Conservation (phyloP, 2,888 invertebrate species). For the Leptothorax acervorum region DNA sequence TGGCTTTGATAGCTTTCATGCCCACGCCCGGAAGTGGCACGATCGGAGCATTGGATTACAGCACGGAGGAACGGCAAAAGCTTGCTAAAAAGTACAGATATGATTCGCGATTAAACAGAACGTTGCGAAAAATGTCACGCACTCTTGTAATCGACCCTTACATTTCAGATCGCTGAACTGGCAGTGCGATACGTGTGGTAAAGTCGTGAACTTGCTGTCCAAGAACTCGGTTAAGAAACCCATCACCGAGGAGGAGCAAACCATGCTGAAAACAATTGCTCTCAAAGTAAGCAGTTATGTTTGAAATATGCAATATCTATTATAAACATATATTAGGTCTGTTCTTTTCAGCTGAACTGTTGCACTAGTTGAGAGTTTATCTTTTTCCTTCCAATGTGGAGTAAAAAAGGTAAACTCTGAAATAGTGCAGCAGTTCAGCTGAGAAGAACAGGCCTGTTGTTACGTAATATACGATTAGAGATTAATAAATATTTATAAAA, state of each 20-base stretch:
- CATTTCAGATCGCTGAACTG: slow-evolving; percentile 87
- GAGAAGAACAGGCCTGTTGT: no score
- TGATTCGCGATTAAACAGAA: neutral
- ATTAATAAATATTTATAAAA: neutral
- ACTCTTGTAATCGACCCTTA: neutral
- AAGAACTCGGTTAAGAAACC: slow-evolving; percentile 83
- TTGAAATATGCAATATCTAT: neutral
- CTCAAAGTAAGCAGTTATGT: slow-evolving; percentile 84
- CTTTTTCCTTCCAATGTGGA: no score
- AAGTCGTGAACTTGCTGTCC: slow-evolving; percentile 86
- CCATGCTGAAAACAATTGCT: slow-evolving; percentile 87
- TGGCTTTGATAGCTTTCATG: slow-evolving; percentile 98
- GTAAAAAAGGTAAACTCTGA: no score
- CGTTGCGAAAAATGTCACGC: neutral
- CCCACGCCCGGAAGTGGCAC: slow-evolving; percentile 96
- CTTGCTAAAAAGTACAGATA: slow-evolving; percentile 91
- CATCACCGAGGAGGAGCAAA: slow-evolving; percentile 87
- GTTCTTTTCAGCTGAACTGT: no score
- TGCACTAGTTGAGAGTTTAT: no score
- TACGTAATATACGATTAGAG: no score
- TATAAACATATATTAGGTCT: neutral
- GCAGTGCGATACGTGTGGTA: slow-evolving; percentile 89
- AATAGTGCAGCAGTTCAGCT: no score
- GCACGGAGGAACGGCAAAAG: slow-evolving; percentile 92
- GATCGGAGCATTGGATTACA: slow-evolving; percentile 96